phyloP scores from a whole-genome alignment of 2,797 vertebrate species.

The Enteromius anoplus region DNA sequence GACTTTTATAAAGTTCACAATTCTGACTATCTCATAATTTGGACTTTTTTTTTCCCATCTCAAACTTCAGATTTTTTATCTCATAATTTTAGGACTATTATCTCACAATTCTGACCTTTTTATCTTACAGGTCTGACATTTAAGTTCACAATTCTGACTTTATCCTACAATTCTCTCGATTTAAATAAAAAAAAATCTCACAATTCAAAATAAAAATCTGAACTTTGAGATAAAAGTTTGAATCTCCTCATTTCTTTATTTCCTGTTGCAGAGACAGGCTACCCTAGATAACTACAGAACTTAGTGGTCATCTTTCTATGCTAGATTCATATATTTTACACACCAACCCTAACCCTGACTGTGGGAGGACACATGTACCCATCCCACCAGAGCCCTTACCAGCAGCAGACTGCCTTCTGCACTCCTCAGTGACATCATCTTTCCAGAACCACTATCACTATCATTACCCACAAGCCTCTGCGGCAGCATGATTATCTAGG shows the following conservation, averaged over 20 bases:
- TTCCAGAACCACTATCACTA: constrained; percentile 69
- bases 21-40: neutral
- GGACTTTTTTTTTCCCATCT: neutral
- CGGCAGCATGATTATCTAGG: constrained; percentile 69
- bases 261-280: neutral
- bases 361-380: neutral
- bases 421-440: constrained; percentile 67
- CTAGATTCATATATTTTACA: neutral
- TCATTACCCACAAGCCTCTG: constrained; percentile 68
- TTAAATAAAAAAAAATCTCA: too few species aligned
- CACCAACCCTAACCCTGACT: neutral
- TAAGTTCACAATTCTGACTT: neutral
- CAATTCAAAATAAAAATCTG: neutral
- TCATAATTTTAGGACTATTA: too few species aligned
- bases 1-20: neutral
- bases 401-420: constrained; percentile 52
- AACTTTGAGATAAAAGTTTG: neutral
- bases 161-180: neutral
- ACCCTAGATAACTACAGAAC: neutral
- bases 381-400: constrained; percentile 22
- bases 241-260: neutral
- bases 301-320: too few species aligned
- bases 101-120: neutral
- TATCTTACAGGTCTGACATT: neutral
- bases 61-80: neutral